These are phyloP conservation scores for Psix sp. DNA, from an alignment of 1,140 invertebrate species.

Conservation along the genomic window DNA sequence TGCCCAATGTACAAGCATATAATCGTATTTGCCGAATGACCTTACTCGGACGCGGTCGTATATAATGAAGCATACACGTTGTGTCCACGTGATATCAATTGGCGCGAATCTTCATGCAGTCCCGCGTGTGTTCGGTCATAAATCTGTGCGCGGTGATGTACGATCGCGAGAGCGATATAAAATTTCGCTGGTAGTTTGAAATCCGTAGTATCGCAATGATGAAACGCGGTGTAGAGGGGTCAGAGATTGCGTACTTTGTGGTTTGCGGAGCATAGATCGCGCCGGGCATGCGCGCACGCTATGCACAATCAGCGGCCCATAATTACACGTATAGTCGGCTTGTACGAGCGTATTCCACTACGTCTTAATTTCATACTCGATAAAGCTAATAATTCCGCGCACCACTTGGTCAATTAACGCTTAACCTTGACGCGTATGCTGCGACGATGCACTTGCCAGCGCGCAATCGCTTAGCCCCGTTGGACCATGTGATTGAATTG, in stretches of 20 bases:
- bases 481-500: background rate
- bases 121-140: slow-evolving; percentile 11
- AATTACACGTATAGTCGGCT: slow-evolving; percentile 40
- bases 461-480: background rate
- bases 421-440: slow-evolving; percentile 59
- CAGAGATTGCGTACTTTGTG: slow-evolving; percentile 50
- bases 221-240: slow-evolving; percentile 37
- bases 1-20: slow-evolving; percentile 21
- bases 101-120: slow-evolving; percentile 21
- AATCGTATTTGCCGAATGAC: slow-evolving; percentile 29
- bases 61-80: slow-evolving; percentile 21
- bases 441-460: slow-evolving; percentile 20
- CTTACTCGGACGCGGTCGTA: slow-evolving; percentile 19
- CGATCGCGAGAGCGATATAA: slow-evolving; percentile 16
- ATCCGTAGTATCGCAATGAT: slow-evolving; percentile 23
- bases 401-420: slow-evolving; percentile 64
- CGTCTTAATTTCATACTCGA: slow-evolving; percentile 71
- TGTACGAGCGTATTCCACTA: slow-evolving; percentile 53
- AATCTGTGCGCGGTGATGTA: slow-evolving; percentile 23
- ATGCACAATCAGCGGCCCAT: slow-evolving; percentile 30
- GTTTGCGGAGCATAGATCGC: slow-evolving; percentile 23
- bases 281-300: slow-evolving; percentile 35
- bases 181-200: slow-evolving; percentile 25
- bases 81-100: slow-evolving; percentile 29
- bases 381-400: slow-evolving; percentile 65